Conservation (phyloP, 1,140 invertebrate species). For the Drosophila murphyi region DNA sequence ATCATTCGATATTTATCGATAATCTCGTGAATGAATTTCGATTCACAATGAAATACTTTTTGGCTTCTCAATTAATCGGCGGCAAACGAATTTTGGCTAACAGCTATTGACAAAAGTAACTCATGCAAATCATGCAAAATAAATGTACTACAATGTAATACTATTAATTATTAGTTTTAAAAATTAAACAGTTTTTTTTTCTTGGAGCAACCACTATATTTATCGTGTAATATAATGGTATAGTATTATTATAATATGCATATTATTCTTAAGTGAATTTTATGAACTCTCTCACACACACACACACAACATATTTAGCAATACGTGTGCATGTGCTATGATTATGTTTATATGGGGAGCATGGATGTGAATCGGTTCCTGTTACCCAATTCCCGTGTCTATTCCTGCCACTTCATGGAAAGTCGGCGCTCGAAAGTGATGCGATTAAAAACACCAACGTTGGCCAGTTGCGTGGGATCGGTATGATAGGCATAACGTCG, state of each 20-base stretch:
- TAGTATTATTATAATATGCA: too few species aligned
- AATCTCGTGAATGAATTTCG: too few species aligned
- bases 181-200: neutral
- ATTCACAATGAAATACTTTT: too few species aligned
- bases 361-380: neutral
- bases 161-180: too few species aligned
- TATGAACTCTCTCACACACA: neutral
- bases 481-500: constrained; percentile 76
- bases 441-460: constrained; percentile 74
- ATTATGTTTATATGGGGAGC: neutral
- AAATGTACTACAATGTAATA: too few species aligned
- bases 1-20: too few species aligned
- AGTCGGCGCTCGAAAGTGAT: constrained; percentile 78
- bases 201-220: neutral
- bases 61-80: too few species aligned
- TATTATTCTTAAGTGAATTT: too few species aligned
- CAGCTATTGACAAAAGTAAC: too few species aligned
- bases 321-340: neutral
- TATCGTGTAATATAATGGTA: too few species aligned
- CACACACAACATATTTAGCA: neutral
- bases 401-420: constrained; percentile 78
- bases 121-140: too few species aligned
- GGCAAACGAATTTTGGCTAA: too few species aligned
- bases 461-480: constrained; percentile 74
- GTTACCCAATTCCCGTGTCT: neutral